Evolutionary conservation across 2,113 vertebrate genomes (phyloP).

Genomic region (Balaenoptera acutorostrata): DNA sequence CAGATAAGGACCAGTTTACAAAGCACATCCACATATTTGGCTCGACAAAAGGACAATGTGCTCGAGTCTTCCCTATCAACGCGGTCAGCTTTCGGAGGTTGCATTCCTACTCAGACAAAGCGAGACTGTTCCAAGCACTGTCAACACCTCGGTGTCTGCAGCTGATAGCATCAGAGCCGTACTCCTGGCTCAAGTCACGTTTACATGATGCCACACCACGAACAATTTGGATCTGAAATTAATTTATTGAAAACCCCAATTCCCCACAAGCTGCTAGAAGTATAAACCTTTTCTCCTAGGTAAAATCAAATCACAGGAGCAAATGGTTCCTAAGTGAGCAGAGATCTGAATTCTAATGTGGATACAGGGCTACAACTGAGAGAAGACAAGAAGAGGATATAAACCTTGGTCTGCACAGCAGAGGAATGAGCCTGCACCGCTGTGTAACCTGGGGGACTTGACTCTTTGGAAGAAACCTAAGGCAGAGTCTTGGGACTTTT

Average conservation of each 20-base stretch:
- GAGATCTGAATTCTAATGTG: background rate
- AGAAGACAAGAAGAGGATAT: background rate
- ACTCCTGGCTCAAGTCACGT: background rate
- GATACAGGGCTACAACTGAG: background rate
- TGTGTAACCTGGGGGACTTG: background rate
- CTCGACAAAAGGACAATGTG: slow-evolving; percentile 6
- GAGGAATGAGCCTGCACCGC: background rate
- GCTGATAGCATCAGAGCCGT: slow-evolving; percentile 45
- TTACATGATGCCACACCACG: background rate
- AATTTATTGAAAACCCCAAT: background rate
- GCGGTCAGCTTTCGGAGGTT: background rate
- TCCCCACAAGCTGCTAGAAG: background rate
- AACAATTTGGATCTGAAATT: background rate
- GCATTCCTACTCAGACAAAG: slow-evolving; percentile 56
- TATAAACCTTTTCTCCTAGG: background rate
- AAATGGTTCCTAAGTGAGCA: background rate
- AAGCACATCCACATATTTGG: slow-evolving; percentile 26
- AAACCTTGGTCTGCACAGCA: background rate
- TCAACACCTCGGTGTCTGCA: slow-evolving; percentile 49
- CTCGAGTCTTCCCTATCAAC: background rate
- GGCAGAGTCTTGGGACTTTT: background rate
- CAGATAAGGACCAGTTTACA: slow-evolving; percentile 26
- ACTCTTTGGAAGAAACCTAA: background rate
- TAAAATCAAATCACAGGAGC: background rate
- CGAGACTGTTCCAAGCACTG: slow-evolving; percentile 7